A percentile compares a stretch with the other conserved stretches of the same genome.
phyloP scores from a whole-genome alignment of 1,140 invertebrate species.

The Ceratosolen solmsi region DNA sequence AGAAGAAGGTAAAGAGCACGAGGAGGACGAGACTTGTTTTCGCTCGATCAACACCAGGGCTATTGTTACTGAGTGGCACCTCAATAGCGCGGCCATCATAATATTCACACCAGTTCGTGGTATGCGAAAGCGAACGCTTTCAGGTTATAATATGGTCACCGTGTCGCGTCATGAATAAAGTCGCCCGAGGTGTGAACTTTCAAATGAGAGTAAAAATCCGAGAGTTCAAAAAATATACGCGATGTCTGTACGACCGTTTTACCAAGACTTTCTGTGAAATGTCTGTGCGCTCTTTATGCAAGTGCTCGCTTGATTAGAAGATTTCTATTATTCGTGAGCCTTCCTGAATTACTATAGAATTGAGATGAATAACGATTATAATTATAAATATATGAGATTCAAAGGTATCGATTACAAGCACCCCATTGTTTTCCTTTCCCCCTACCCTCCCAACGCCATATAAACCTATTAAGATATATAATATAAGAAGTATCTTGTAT shows the following conservation, averaged over 20 bases:
- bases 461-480: no score
- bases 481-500: no score
- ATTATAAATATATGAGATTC: neutral
- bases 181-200: constrained; percentile 50
- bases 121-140: neutral
- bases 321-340: constrained; percentile 4
- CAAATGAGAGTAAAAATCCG: constrained; percentile 12
- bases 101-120: constrained; percentile 46
- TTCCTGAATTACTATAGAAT: neutral
- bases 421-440: neutral
- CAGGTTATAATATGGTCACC: constrained; percentile 66
- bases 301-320: constrained; percentile 26
- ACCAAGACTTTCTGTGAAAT: constrained; percentile 7
- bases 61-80: constrained; percentile 43
- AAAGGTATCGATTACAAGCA: constrained; percentile 12
- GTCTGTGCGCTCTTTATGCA: neutral
- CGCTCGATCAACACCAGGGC: constrained; percentile 27
- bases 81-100: constrained; percentile 46
- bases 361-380: neutral
- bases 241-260: neutral
- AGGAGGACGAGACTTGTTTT: constrained; percentile 30
- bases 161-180: constrained; percentile 66
- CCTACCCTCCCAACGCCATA: no score
- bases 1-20: neutral
- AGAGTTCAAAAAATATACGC: neutral